These are phyloP conservation scores for Leptocoma aspasia DNA, from an alignment of 2,113 vertebrate genomes.

Conservation along the genomic window DNA sequence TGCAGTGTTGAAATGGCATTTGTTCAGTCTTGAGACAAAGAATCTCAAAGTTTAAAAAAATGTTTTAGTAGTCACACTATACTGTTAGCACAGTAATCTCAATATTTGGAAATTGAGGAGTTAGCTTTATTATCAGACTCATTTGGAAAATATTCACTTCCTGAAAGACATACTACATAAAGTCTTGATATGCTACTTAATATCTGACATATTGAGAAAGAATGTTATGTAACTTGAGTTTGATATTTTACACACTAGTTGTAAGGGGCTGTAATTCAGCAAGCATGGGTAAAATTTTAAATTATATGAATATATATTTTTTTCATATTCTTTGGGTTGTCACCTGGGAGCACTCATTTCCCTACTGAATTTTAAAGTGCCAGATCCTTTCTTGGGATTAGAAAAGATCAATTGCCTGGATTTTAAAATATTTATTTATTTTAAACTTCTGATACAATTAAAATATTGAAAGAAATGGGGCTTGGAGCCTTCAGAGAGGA, in stretches of 20 bases:
- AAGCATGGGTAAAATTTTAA: background rate
- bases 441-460: background rate
- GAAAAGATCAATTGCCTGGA: background rate
- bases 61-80: background rate
- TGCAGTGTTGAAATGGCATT: background rate
- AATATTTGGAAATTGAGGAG: background rate
- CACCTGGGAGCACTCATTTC: background rate
- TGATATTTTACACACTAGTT: background rate
- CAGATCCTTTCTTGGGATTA: background rate
- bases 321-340: background rate
- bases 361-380: background rate
- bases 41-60: background rate
- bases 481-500: background rate
- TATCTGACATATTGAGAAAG: background rate
- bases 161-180: background rate
- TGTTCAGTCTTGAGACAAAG: background rate
- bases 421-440: background rate
- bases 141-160: background rate
- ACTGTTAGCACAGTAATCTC: background rate
- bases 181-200: background rate
- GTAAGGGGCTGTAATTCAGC: background rate
- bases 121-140: background rate
- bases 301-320: background rate
- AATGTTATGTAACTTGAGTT: background rate
- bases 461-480: background rate